Evolutionary conservation across 2,888 invertebrate genomes (phyloP).

Genomic region (Amiota minor): DNA sequence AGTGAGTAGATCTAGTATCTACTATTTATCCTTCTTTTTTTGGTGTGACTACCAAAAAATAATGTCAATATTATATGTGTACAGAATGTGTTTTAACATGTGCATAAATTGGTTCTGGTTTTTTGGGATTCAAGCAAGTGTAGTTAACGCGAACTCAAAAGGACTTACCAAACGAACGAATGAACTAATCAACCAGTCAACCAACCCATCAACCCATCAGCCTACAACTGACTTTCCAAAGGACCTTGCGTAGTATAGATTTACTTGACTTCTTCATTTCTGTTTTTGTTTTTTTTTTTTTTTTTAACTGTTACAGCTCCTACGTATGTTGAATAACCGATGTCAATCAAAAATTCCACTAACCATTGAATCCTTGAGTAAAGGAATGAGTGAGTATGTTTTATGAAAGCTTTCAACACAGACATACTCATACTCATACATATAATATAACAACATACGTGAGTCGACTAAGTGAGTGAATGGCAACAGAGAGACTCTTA

Average conservation of each 20-base stretch:
- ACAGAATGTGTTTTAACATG: conserved; percentile 22
- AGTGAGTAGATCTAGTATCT: background rate
- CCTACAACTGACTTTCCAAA: background rate
- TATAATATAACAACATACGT: background rate
- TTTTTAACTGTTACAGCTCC: background rate
- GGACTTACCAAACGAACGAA: background rate
- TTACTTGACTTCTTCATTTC: conserved; percentile 6
- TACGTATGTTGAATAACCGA: conserved; percentile 54
- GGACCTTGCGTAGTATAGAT: conserved; percentile 10
- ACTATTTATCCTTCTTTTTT: conserved; percentile 4
- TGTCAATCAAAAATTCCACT: conserved; percentile 70
- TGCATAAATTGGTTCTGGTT: conserved; percentile 16
- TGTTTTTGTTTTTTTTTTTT: background rate
- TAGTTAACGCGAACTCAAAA: conserved; percentile 58
- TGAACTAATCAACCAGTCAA: background rate
- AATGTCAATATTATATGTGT: conserved; percentile 60
- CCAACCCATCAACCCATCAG: background rate
- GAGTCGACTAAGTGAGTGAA: conserved; percentile 30
- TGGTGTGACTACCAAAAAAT: conserved; percentile 32
- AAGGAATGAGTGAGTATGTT: conserved; percentile 41
- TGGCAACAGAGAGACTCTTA: conserved; percentile 22
- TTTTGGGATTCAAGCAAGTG: conserved; percentile 41
- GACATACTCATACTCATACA: background rate
- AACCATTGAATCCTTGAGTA: conserved; percentile 56
- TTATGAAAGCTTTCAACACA: conserved; percentile 8